Percentiles rank a stretch among this genome's conserved stretches.
phyloP scores from a whole-genome alignment of 1,140 invertebrate species.

The Hermatobates lingyangjiaoensis region DNA sequence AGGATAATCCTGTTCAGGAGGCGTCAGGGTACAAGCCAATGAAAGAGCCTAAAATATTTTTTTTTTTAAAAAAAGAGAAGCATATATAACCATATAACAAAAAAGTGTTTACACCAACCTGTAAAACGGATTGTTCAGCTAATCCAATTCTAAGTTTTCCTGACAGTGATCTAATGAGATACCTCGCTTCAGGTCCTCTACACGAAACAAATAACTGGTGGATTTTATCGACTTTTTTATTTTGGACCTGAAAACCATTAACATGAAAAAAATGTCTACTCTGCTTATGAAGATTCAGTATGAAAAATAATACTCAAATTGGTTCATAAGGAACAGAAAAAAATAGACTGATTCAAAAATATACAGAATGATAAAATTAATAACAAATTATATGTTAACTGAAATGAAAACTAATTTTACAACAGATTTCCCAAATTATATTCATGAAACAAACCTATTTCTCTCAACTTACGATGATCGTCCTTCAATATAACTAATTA shows the following conservation, averaged over 20 bases:
- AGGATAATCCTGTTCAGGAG: conserved; percentile 44
- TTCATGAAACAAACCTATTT: no score
- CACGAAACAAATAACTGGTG: conserved; percentile 85
- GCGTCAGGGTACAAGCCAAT: conserved; percentile 55
- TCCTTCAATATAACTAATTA: no score
- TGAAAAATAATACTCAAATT: no score
- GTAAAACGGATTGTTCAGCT: conserved; percentile 88
- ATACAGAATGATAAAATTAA: no score
- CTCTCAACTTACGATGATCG: no score
- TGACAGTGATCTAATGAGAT: conserved; percentile 73
- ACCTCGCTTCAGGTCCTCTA: conserved; percentile 73
- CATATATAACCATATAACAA: not conserved
- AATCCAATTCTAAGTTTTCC: conserved; percentile 92
- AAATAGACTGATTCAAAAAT: no score
- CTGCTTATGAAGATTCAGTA: no score
- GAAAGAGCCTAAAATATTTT: conserved; percentile 62
- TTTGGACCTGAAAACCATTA: conserved; percentile 37
- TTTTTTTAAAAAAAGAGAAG: not conserved
- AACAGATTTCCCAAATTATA: no score
- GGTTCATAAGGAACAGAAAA: no score
- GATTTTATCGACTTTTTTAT: conserved; percentile 84
- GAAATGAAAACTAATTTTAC: no score
- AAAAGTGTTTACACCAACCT: conserved; percentile 24
- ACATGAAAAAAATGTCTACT: conserved; percentile 6
- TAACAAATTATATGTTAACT: no score